These are phyloP conservation scores for Chloromyia formosa DNA, from an alignment of 2,888 invertebrate genomes.

Conservation along the genomic window DNA sequence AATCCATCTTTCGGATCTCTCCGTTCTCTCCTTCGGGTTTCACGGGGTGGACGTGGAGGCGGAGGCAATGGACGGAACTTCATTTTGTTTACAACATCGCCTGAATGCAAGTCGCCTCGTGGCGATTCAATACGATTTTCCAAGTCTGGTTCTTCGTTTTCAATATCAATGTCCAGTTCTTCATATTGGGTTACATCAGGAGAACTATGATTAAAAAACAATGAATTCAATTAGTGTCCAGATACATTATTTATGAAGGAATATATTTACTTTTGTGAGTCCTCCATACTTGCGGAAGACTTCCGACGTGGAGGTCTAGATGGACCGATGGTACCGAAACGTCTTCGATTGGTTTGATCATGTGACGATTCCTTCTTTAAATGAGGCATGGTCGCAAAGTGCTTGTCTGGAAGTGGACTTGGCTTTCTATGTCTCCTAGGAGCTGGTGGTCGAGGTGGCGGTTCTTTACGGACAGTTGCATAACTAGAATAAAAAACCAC, in stretches of 20 bases:
- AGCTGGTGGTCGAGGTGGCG: constrained; percentile 70
- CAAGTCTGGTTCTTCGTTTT: constrained; percentile 51
- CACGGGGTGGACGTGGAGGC: constrained; percentile 84
- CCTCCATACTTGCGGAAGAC: constrained; percentile 69
- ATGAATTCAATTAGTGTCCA: neutral
- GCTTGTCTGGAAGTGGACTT: constrained; percentile 68
- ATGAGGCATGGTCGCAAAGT: constrained; percentile 76
- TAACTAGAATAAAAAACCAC: constrained; percentile 68
- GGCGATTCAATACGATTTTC: constrained; percentile 54
- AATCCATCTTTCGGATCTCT: constrained; percentile 57
- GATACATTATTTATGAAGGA: neutral
- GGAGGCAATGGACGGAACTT: constrained; percentile 86
- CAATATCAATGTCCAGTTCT: constrained; percentile 61
- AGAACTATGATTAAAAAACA: constrained; percentile 44
- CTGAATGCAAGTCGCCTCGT: constrained; percentile 75
- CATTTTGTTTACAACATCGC: constrained; percentile 82
- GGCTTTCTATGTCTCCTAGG: constrained; percentile 70
- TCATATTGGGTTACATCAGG: constrained; percentile 65
- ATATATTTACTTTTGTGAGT: constrained; percentile 59
- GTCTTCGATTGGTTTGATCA: constrained; percentile 70
- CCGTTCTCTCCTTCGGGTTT: constrained; percentile 63
- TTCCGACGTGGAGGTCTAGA: constrained; percentile 71
- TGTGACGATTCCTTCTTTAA: constrained; percentile 62
- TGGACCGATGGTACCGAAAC: constrained; percentile 71
- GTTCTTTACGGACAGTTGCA: constrained; percentile 78